Percentiles rank a stretch among this genome's conserved stretches.
Conservation (phyloP, 2,113 vertebrate genomes). For the Mixornis gularis region DNA sequence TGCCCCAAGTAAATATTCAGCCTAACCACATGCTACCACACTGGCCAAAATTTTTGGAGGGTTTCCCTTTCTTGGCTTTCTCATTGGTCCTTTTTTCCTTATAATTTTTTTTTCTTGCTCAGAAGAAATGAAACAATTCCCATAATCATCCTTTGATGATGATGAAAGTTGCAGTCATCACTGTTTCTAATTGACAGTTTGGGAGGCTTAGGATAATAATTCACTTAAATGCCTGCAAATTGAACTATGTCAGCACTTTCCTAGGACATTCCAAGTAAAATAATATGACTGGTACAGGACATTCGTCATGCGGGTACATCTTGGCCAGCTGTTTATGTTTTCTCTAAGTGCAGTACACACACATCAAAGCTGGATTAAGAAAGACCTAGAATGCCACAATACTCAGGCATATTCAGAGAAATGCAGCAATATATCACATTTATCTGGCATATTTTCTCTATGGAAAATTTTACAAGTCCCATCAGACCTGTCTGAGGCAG, state of each 20-base stretch:
- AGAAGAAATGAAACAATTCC: not conserved
- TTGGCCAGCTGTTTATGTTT: slow-evolving; percentile 22
- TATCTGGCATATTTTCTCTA: not conserved
- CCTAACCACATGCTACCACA: not conserved
- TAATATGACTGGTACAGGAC: not conserved
- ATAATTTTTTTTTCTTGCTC: not conserved
- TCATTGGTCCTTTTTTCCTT: not conserved
- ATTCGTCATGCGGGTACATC: not conserved
- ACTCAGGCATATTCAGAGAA: not conserved
- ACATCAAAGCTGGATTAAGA: not conserved
- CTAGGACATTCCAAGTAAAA: slow-evolving; percentile 16
- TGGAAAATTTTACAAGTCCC: not conserved
- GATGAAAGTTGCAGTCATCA: not conserved
- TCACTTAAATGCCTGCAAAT: not conserved
- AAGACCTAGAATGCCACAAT: not conserved
- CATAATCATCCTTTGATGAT: not conserved
- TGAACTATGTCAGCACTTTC: slow-evolving; percentile 11
- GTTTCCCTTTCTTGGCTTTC: not conserved
- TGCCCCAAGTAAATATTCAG: not conserved
- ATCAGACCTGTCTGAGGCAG: not conserved
- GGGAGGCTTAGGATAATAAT: not conserved
- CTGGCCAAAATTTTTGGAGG: not conserved
- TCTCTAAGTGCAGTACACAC: not conserved
- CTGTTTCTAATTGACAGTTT: not conserved
- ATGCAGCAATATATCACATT: not conserved